Percentiles rank a stretch among this genome's conserved stretches.
Conservation (phyloP, 2,797 vertebrate genomes). For the Petrocephalus schoutedeni region DNA sequence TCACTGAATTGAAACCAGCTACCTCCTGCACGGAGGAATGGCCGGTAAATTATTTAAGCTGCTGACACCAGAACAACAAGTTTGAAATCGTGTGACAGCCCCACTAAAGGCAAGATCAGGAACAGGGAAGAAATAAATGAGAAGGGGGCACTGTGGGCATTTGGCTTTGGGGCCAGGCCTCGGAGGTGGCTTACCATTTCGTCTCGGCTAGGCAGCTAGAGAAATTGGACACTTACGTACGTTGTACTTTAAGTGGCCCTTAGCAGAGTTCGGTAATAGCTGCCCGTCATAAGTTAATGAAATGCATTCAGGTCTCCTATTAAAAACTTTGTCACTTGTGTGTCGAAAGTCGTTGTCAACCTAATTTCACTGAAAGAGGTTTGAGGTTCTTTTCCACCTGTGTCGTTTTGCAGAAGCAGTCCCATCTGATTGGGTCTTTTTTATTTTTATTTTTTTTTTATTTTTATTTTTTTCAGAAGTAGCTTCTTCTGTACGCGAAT, state of each 20-base stretch:
- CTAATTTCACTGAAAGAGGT: background rate
- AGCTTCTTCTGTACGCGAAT: background rate
- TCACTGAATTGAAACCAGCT: background rate
- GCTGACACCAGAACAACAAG: background rate
- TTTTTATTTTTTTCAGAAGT: background rate
- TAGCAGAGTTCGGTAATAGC: background rate
- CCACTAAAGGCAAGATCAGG: background rate
- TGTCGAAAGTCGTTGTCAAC: background rate
- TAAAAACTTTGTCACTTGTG: background rate
- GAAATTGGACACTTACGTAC: background rate
- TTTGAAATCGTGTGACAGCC: background rate
- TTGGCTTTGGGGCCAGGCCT: background rate
- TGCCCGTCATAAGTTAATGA: background rate
- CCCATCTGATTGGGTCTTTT: background rate
- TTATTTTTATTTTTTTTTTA: background rate
- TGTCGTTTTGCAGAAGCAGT: background rate
- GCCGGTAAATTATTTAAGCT: conserved; percentile 1
- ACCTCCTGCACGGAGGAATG: background rate
- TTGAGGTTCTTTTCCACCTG: background rate
- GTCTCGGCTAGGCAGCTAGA: background rate
- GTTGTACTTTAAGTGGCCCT: background rate
- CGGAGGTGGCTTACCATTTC: background rate
- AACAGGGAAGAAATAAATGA: background rate
- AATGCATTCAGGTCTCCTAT: background rate
- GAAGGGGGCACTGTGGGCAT: background rate